Base-by-base conservation (phyloP, 2,113 vertebrate species). In the Sphyrna mokarran region DNA sequence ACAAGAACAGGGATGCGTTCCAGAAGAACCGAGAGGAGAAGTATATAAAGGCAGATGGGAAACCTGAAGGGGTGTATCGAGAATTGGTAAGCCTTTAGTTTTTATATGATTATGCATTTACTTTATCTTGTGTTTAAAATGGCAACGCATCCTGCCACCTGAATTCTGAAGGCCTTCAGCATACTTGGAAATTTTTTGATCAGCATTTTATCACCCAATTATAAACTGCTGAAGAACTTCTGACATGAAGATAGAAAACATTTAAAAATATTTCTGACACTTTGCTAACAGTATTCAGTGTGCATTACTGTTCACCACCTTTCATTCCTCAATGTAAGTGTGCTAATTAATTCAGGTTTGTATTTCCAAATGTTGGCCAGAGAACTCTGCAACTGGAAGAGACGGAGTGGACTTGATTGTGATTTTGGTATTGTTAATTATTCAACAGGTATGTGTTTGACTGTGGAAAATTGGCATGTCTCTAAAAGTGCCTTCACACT, bases 41-140 rank as follows among this genome's bases (percentile, higher is more conserved):
- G 96, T 96, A 96, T 85, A 97, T 97, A 97, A 98, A 97, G 97
- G 96, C 97, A 63, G 99, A 99, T 70, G 98, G 97, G 96, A 98
- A 98, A 96, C 97, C 98, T 76, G 99, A 99, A 96, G 99, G 98
- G 96, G 98, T 99, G 96, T 99, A 99, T 96, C 97, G 99, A 97
- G 98, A 99, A 96, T 97, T 99, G 98, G 99, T 99, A 98, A 98
- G 98, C 48, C 18, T 95, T 95, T 54, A 76, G 40, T 5, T 16
- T 43, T 70, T 13, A 76, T 6, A 3, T 7, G 20, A 83, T 37
- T 61, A 90, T 90, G 58, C 10, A 89, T 61, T 58, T 89, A 61
- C 20, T 89, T 89, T 58, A 16, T 86, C 83, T 48, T 86, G 43
- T 58, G 23, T 8, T 72, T 72, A 7, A 26, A 23, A n/a, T 80